Conservation (phyloP, 1,140 invertebrate genomes). For the Rhopalosiphum padi region DNA sequence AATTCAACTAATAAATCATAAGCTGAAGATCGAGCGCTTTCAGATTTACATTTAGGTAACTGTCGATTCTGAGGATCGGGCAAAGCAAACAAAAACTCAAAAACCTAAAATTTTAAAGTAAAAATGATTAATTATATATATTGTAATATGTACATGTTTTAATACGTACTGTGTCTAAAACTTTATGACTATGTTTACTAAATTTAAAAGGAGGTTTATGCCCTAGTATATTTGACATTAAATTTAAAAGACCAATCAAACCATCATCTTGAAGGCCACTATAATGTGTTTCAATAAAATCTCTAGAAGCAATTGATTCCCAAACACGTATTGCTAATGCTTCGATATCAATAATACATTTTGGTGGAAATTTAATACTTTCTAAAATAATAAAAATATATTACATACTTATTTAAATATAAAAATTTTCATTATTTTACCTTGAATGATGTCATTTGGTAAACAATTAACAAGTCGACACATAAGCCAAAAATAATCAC, state of each 20-base stretch:
- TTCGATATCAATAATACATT: conserved; percentile 72
- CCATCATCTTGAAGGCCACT: conserved; percentile 88
- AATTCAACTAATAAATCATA: conserved; percentile 91
- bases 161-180: conserved; percentile 70
- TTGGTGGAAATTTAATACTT: conserved; percentile 60
- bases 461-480: conserved; percentile 86
- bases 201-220: conserved; percentile 87
- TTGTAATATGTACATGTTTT: not conserved
- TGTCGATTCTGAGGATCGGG: conserved; percentile 84
- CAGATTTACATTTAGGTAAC: conserved; percentile 92
- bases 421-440: conserved; percentile 61
- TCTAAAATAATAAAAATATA: conserved; percentile 52
- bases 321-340: conserved; percentile 78
- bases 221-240: conserved; percentile 85
- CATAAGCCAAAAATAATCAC: conserved; percentile 93
- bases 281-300: conserved; percentile 82
- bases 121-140: conserved; percentile 26
- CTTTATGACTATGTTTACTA: conserved; percentile 77
- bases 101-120: conserved; percentile 69
- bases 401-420: conserved; percentile 34
- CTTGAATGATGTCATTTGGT: conserved; percentile 79
- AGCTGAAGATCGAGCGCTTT: conserved; percentile 83
- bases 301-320: conserved; percentile 76
- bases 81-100: conserved; percentile 88
- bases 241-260: conserved; percentile 84